Base-by-base conservation (phyloP, 2,888 invertebrate species). In the Cheilosia variabilis region DNA sequence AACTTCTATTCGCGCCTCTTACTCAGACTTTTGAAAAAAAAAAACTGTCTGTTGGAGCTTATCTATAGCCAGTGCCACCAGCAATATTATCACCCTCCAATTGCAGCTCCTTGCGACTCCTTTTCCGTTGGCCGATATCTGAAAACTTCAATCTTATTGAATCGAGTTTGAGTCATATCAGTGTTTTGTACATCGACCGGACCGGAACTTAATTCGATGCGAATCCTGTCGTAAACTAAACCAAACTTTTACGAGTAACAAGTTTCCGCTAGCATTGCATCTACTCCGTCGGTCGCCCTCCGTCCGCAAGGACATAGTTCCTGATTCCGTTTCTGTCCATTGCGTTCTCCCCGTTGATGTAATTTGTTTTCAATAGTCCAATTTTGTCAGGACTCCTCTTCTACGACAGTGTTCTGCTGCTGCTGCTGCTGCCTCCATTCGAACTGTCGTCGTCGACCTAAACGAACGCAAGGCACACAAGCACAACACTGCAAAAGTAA, bases 341-440 rank as follows among this genome's bases (percentile, higher is more conserved):
- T 68, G 63, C 57, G 53, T 50, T 68, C 52, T 76, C 41, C 69
- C 31, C 69, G 75, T 71, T 84, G 71, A 84, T 84, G 71, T 76
- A 80, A 84, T 84, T 84, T 75, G 60, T 43, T 79, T 80, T 84
- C 84, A 84, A 84, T 84, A 84, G 84, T 84, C 65, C 84, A 84
- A 84, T 84, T 80, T 84, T 43, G 65, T 17, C 2, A 45, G 80
- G 31, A 76, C 50, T 75, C 17, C 63, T 65, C 63, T 68, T 65
- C 43, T 69, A 19, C 53, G 57, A 71, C 65, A 1, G 50, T 2
- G 22, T n/a, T n/a, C n/a, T 24, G 45, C 45, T 27, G 27, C 27
- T 27, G 5, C 24, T 24, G 27, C 27, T 27, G 31, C 9, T 31
- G 60, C 45, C 34, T 34, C 66, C 31, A 47, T 68, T 75, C 53